These are phyloP conservation scores for Pangasius sanitwongsei DNA, from an alignment of 2,797 vertebrate species.

Conservation along the genomic window DNA sequence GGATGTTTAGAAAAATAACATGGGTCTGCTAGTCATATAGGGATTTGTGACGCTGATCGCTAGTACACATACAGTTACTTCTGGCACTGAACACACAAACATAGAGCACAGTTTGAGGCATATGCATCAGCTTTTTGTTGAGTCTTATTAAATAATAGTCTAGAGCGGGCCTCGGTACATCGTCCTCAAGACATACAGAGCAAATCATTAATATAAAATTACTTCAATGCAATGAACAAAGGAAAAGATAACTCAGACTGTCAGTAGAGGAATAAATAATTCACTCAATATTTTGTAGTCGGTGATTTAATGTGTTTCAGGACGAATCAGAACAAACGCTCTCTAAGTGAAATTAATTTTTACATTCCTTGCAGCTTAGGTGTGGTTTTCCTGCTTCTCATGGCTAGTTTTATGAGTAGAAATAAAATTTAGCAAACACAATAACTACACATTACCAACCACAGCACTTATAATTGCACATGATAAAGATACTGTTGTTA, in stretches of 20 bases:
- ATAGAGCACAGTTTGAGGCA: neutral
- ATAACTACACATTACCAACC: conserved; percentile 11
- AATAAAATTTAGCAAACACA: neutral
- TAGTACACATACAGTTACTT: neutral
- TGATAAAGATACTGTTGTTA: neutral
- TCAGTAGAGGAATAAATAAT: neutral
- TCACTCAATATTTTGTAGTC: neutral
- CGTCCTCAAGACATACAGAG: neutral
- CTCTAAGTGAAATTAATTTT: neutral
- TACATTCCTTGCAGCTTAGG: neutral
- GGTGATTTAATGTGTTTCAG: neutral
- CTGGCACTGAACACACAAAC: neutral
- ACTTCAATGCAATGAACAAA: neutral
- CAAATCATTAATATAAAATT: neutral
- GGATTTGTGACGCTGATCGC: neutral
- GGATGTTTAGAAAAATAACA: neutral
- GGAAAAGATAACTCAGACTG: neutral
- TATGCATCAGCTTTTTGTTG: neutral
- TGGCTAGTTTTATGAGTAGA: neutral
- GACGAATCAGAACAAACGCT: neutral
- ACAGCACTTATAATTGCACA: neutral
- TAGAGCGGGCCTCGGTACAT: neutral
- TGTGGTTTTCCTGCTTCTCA: neutral
- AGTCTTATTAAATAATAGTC: neutral
- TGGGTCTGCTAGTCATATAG: neutral